These are phyloP conservation scores for Pyrrhosoma nymphula DNA, from an alignment of 2,888 invertebrate species.

Conservation along the genomic window DNA sequence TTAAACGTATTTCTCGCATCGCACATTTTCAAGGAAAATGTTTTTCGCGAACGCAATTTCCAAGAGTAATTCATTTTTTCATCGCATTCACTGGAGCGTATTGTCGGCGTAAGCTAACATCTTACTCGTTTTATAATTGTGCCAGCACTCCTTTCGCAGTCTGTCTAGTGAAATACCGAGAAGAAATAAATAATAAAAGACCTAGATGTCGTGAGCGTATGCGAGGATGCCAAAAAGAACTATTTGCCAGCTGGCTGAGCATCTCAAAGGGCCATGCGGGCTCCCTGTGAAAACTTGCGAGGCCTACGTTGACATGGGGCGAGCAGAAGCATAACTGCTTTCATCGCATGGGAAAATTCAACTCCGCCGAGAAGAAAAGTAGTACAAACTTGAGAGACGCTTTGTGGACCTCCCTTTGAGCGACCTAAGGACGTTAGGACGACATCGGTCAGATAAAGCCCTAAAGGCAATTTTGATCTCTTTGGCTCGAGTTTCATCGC, in stretches of 20 bases:
- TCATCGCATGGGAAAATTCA: neutral
- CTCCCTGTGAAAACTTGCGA: neutral
- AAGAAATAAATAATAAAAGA: neutral
- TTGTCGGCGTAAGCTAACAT: neutral
- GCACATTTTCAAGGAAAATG: neutral
- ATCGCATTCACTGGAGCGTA: neutral
- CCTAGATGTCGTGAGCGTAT: neutral
- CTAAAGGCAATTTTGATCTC: no score
- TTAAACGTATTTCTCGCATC: neutral
- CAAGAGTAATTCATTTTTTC: neutral
- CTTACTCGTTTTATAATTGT: neutral
- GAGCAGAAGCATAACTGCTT: neutral
- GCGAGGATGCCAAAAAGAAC: neutral
- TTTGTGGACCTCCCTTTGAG: neutral
- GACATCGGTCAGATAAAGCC: neutral
- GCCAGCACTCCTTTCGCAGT: neutral
- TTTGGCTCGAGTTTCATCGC: no score
- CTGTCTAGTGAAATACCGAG: neutral
- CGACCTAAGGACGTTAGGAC: neutral
- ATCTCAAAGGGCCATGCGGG: neutral
- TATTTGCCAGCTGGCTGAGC: neutral
- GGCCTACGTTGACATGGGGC: neutral
- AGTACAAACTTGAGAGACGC: neutral
- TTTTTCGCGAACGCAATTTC: neutral
- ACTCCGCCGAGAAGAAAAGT: neutral